A percentile compares a stretch with the other conserved stretches of the same genome.
Conservation (phyloP, 2,113 vertebrate genomes). For the Anas platyrhynchos region DNA sequence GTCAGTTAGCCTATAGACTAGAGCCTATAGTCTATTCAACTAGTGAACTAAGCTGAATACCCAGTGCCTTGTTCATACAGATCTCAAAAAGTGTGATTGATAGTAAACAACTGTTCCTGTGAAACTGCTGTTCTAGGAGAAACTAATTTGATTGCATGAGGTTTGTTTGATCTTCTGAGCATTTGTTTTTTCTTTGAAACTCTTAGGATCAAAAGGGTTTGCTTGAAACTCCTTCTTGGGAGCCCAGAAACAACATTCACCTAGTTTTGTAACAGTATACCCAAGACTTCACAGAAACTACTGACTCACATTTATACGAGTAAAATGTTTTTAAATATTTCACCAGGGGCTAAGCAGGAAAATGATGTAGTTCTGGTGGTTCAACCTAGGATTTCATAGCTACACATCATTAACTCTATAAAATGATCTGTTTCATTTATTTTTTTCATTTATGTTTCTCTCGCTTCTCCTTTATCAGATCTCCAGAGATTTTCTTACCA, state of each 20-base stretch:
- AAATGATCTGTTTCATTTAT: slow-evolving; percentile 59
- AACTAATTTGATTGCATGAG: not conserved
- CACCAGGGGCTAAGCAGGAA: slow-evolving; percentile 28
- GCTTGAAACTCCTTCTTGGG: not conserved
- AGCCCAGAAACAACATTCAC: not conserved
- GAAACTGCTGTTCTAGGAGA: not conserved
- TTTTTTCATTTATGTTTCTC: slow-evolving; percentile 32
- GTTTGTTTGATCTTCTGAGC: not conserved
- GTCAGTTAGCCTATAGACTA: not conserved
- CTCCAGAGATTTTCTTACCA: slow-evolving; percentile 5
- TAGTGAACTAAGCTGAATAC: not conserved
- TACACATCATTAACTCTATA: slow-evolving; percentile 45
- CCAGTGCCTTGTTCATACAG: not conserved
- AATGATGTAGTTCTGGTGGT: slow-evolving; percentile 36
- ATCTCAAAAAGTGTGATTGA: not conserved
- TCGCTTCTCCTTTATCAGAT: not conserved
- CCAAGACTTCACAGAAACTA: slow-evolving; percentile 32
- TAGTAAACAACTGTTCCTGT: not conserved
- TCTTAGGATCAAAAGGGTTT: not conserved
- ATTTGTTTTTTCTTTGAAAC: not conserved
- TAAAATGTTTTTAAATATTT: slow-evolving; percentile 38
- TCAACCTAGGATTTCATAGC: slow-evolving; percentile 34
- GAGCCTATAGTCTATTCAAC: not conserved
- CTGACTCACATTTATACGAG: slow-evolving; percentile 19
- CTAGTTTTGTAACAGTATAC: not conserved